A percentile compares a stretch with the other conserved stretches of the same genome.
These are phyloP conservation scores for Gyrodactylus salaris DNA, from an alignment of 1,140 invertebrate species.

Conservation along the genomic window DNA sequence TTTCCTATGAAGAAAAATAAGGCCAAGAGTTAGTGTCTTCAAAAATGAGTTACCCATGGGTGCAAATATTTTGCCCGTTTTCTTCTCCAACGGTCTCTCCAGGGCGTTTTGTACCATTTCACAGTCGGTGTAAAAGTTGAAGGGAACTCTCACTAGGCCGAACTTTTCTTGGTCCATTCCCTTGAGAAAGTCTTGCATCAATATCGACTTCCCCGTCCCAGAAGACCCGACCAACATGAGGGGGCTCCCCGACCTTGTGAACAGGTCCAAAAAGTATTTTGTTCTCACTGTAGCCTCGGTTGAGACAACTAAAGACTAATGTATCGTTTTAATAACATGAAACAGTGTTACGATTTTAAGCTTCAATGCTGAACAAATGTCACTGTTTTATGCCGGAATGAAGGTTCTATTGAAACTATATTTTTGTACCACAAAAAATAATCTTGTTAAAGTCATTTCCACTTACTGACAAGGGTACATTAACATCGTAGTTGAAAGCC, in stretches of 20 bases:
- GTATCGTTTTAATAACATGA: constrained; percentile 2
- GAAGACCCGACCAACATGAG: constrained; percentile 68
- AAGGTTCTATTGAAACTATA: no score
- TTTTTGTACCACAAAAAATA: no score
- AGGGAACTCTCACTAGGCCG: constrained; percentile 54
- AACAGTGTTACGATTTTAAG: no score
- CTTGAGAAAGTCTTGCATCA: constrained; percentile 44
- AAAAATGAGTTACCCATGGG: constrained; percentile 37
- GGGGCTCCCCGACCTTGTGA: constrained; percentile 51
- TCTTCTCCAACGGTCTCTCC: constrained; percentile 74
- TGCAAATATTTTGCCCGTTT: constrained; percentile 68
- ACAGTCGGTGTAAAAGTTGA: constrained; percentile 79
- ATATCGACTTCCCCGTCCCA: constrained; percentile 25
- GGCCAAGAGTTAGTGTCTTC: not conserved
- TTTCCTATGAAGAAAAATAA: constrained; percentile 13
- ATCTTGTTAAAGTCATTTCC: not conserved
- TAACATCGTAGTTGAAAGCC: not conserved
- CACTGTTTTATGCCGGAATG: no score
- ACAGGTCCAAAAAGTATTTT: constrained; percentile 48
- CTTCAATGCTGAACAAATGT: no score
- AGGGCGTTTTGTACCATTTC: constrained; percentile 74
- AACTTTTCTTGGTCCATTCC: constrained; percentile 41
- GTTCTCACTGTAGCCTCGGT: constrained; percentile 62
- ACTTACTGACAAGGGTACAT: not conserved
- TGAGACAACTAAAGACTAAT: constrained; percentile 42